Percentiles rank a stretch among this genome's conserved stretches.
These are phyloP conservation scores for Glossophaga mutica DNA, from an alignment of 2,797 vertebrate genomes.

Conservation along the genomic window DNA sequence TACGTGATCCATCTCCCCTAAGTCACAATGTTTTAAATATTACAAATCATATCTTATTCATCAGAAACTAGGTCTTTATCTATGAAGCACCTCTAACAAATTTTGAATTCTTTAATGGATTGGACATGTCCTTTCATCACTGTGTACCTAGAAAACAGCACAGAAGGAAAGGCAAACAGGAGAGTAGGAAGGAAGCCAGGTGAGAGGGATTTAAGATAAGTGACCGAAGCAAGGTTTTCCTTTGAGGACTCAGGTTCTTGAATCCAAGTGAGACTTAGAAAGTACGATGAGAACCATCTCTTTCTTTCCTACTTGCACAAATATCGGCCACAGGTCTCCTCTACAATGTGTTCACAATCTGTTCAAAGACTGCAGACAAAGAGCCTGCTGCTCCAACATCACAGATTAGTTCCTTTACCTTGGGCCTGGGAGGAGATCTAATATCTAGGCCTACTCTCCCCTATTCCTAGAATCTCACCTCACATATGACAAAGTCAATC, in stretches of 20 bases:
- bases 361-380: neutral
- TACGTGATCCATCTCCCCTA: neutral
- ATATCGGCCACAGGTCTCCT: neutral
- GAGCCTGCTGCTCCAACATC: neutral
- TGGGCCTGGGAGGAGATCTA: neutral
- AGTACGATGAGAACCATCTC: neutral
- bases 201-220: neutral
- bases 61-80: neutral
- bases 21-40: neutral
- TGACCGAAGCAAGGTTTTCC: neutral
- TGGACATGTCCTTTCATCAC: neutral
- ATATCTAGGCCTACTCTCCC: neutral
- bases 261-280: neutral
- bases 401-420: neutral
- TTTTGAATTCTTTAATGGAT: neutral
- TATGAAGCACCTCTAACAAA: neutral
- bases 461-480: neutral
- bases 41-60: neutral
- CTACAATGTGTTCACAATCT: neutral
- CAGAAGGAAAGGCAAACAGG: neutral
- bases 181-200: neutral
- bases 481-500: neutral
- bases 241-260: neutral
- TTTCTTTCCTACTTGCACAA: neutral
- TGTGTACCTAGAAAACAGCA: neutral